phyloP scores from a whole-genome alignment of 2,888 invertebrate genomes.

The Drosophila algonquin region DNA sequence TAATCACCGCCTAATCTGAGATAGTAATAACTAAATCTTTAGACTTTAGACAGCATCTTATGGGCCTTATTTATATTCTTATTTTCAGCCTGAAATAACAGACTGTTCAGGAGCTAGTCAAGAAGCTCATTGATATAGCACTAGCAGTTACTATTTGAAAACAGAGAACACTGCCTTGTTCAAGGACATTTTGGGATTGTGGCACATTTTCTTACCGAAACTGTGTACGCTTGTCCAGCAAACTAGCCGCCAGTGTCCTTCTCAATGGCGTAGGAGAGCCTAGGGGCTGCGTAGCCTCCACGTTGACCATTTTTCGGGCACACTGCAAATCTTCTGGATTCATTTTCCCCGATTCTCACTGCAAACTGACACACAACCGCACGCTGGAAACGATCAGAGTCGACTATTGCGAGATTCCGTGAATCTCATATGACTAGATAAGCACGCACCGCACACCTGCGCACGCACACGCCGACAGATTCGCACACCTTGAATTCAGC shows the following conservation, averaged over 20 bases:
- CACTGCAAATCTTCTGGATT: constrained; percentile 60
- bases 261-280: constrained; percentile 39
- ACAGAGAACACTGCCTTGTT: not conserved
- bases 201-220: constrained; percentile 60
- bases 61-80: not conserved
- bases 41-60: too few species aligned
- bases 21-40: too few species aligned
- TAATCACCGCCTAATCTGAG: too few species aligned
- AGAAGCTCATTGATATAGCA: not conserved
- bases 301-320: constrained; percentile 53
- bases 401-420: constrained; percentile 70
- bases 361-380: constrained; percentile 61
- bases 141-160: constrained; percentile 23
- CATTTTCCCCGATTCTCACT: constrained; percentile 39
- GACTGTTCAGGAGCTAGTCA: not conserved
- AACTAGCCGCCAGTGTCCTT: constrained; percentile 37
- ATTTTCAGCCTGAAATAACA: not conserved
- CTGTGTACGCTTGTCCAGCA: constrained; percentile 62
- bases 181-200: constrained; percentile 8
- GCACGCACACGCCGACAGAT: constrained; percentile 46
- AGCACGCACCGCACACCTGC: constrained; percentile 70
- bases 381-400: constrained; percentile 55
- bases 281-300: constrained; percentile 32
- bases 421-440: constrained; percentile 75
- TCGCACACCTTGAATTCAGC: constrained; percentile 68